These are phyloP conservation scores for Synergus gifuensis DNA, from an alignment of 2,888 invertebrate genomes.

Conservation along the genomic window DNA sequence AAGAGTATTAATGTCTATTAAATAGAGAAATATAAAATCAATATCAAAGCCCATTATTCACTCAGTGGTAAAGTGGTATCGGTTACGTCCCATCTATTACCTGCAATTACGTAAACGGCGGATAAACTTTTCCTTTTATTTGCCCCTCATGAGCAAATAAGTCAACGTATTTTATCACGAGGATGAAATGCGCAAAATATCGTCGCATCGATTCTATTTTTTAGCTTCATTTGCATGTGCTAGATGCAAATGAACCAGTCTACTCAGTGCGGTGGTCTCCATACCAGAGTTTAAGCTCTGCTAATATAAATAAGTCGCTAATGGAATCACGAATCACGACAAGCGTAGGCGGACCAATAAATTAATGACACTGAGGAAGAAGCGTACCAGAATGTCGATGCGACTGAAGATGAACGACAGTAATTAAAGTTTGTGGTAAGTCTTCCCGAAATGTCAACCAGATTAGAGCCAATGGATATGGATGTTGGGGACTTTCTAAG, in stretches of 20 bases:
- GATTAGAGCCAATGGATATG: slow-evolving; percentile 34
- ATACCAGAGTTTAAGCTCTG: slow-evolving; percentile 46
- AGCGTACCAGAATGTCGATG: slow-evolving; percentile 50
- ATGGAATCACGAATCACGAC: slow-evolving; percentile 67
- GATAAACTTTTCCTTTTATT: slow-evolving; percentile 42
- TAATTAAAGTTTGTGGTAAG: slow-evolving; percentile 59
- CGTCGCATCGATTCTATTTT: slow-evolving; percentile 33
- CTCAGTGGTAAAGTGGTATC: slow-evolving; percentile 34
- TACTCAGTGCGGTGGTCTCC: slow-evolving; percentile 38
- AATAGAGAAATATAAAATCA: slow-evolving; percentile 35
- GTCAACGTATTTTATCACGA: slow-evolving; percentile 35
- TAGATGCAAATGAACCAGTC: slow-evolving; percentile 40
- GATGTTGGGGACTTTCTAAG: slow-evolving; percentile 49
- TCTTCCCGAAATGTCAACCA: slow-evolving; percentile 58
- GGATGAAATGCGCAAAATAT: slow-evolving; percentile 40
- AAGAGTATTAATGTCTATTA: slow-evolving; percentile 16
- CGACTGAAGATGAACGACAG: slow-evolving; percentile 48
- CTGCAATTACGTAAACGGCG: slow-evolving; percentile 29
- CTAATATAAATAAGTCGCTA: slow-evolving; percentile 71
- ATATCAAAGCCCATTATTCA: slow-evolving; percentile 36
- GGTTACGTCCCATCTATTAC: slow-evolving; percentile 31
- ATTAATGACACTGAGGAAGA: slow-evolving; percentile 61
- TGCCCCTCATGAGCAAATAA: slow-evolving; percentile 35
- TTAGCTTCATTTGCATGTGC: slow-evolving; percentile 37
- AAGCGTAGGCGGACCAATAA: slow-evolving; percentile 70